A percentile compares a stretch with the other conserved stretches of the same genome.
phyloP scores from a whole-genome alignment of 2,888 invertebrate genomes.

The Hyles lineata region DNA sequence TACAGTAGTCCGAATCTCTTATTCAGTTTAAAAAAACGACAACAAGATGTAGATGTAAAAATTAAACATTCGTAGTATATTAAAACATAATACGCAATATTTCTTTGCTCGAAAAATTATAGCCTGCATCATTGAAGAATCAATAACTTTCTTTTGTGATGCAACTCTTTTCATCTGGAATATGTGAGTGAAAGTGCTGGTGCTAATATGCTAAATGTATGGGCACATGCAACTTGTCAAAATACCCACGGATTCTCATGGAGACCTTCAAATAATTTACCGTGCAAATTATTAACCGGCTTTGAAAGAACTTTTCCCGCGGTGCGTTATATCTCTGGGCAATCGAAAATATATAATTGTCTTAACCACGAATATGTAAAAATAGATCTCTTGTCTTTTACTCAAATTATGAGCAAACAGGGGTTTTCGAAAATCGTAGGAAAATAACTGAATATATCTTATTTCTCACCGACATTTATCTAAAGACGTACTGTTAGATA shows the following conservation, averaged over 20 bases:
- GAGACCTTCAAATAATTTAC: neutral
- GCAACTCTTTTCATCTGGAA: neutral
- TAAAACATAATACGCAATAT: neutral
- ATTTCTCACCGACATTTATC: no score
- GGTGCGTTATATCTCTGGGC: no score
- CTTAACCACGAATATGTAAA: neutral
- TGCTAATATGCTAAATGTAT: neutral
- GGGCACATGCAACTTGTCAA: neutral
- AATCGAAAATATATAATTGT: neutral
- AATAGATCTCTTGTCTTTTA: no score
- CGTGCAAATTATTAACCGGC: neutral
- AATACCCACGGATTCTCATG: neutral
- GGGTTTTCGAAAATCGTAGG: no score
- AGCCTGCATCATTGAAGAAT: neutral
- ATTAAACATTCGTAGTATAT: neutral
- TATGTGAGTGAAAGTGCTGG: neutral
- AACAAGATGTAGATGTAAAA: neutral
- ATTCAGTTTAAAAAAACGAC: no score
- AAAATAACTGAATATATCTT: no score
- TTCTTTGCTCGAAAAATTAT: neutral
- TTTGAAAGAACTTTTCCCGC: neutral
- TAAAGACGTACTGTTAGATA: no score
- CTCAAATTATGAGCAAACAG: no score
- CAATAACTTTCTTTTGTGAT: conserved; percentile 3
- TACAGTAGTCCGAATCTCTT: no score